Evolutionary conservation across 2,888 invertebrate genomes (phyloP), one percentile per base, ranked within the genome.

Genomic region (Smittia aterrima): DNA sequence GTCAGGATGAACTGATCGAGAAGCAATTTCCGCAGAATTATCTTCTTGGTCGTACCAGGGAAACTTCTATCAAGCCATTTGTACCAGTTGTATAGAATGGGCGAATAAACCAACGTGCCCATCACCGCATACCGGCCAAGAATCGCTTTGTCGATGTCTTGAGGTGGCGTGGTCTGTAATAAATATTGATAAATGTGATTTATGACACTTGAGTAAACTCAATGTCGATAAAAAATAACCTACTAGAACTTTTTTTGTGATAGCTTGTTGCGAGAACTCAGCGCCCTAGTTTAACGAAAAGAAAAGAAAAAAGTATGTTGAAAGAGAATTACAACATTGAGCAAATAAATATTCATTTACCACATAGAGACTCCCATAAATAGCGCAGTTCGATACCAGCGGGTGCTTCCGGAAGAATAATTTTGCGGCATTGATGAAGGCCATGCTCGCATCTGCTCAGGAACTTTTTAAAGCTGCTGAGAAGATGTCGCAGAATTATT

Each of bases 1-100:
- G 93, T 91, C 81, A 92, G 86, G 1, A 91, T 75, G 78, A 91
- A 89, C 82, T 94, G 93, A 81, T 94, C 94, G 74, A 89, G 81
- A 0, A 89, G 79, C 66, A 93, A 85, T 83, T 94, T 94, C 76
- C 87, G 87, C 0, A 86, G 79, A 25, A 93, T 86, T 0, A 86
- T 85, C 79, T 84, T 87, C 11, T 84, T 81, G 0, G 89, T 81
- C 0, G 86, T 90, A 1, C 92, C 93, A 0, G 85, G 85, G 77
- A 89, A 89, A 76, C 85, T 87, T 75, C 83, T 84, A 81, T 94
- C 94, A 76, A 94, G 81, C 86, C 88, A 92, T 83, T 86, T 89
- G 82, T 93, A 94, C 92, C 89, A 89, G 79, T 84, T 32, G 32
- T 32, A 87, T 76, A 89, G 82, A 74, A 87, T 82, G 74, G 89